These are phyloP conservation scores for Pantelozetes paolii DNA, from an alignment of 2,888 invertebrate genomes.

Conservation along the genomic window DNA sequence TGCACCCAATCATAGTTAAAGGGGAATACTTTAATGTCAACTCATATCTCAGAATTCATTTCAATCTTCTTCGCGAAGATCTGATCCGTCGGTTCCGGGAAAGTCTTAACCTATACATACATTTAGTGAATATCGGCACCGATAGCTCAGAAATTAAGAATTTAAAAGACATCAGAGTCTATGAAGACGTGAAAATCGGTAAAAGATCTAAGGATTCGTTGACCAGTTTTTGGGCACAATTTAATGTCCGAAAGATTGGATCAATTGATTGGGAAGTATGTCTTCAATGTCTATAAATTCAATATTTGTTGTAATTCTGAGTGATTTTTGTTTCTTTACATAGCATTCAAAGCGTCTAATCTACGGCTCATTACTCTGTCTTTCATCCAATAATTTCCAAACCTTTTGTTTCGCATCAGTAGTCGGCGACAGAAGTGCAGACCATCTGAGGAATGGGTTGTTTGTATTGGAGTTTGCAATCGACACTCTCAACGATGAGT, in stretches of 20 bases:
- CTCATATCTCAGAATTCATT: constrained; percentile 75
- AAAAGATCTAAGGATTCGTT: not conserved
- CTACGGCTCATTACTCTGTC: constrained; percentile 39
- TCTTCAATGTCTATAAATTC: too few relatives aligned
- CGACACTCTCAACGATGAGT: not conserved
- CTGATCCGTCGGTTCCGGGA: constrained; percentile 68
- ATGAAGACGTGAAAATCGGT: not conserved
- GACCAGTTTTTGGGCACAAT: not conserved
- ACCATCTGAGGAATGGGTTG: constrained; percentile 27
- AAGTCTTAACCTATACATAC: not conserved
- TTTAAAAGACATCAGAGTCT: not conserved
- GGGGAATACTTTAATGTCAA: too few relatives aligned
- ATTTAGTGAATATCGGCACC: not conserved
- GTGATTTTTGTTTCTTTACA: not conserved
- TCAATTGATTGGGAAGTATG: not conserved
- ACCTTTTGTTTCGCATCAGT: constrained; percentile 38
- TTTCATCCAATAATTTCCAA: constrained; percentile 42
- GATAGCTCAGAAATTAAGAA: not conserved
- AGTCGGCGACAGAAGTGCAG: not conserved
- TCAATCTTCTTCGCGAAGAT: constrained; percentile 72
- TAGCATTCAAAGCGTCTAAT: constrained; percentile 29
- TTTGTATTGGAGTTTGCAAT: not conserved
- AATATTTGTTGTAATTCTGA: too few relatives aligned
- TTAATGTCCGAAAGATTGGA: constrained; percentile 20
- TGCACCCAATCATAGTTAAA: too few relatives aligned